A percentile compares a stretch with the other conserved stretches of the same genome.
Evolutionary conservation across 1,140 invertebrate genomes (phyloP).

Genomic region (Drosophila virilis): DNA sequence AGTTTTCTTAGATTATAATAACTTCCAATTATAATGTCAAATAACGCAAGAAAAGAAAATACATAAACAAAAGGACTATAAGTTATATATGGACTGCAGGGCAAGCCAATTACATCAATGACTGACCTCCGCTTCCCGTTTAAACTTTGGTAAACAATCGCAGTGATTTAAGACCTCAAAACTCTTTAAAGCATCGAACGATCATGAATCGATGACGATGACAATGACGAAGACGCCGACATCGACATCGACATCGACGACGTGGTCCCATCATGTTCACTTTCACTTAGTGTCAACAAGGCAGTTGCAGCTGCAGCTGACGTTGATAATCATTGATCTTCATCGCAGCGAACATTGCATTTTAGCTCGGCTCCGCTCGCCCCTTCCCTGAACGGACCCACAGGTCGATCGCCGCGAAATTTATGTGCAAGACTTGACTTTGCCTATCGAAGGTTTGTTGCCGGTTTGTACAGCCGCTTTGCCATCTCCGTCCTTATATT

Average conservation of each 20-base stretch:
- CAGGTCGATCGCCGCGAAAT: slow-evolving; percentile 60
- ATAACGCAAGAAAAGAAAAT: no score
- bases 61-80: no score
- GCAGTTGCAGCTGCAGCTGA: slow-evolving; percentile 42
- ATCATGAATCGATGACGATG: slow-evolving; percentile 8
- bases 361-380: slow-evolving; percentile 18
- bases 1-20: no score
- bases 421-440: slow-evolving; percentile 78
- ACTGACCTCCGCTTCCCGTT: no score
- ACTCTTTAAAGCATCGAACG: slow-evolving; percentile 22
- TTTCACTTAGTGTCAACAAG: slow-evolving; percentile 80
- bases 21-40: no score
- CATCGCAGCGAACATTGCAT: slow-evolving; percentile 53
- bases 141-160: no score
- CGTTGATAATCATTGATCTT: slow-evolving; percentile 84
- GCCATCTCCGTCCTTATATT: slow-evolving; percentile 64
- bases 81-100: no score
- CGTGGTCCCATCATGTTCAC: slow-evolving; percentile 78
- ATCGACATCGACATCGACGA: slow-evolving; percentile 37
- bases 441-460: slow-evolving; percentile 79
- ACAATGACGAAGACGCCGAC: slow-evolving; percentile 7
- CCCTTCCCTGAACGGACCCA: not conserved
- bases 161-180: slow-evolving; percentile 12
- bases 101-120: no score
- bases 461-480: slow-evolving; percentile 66